Base-by-base conservation (phyloP, 1,140 invertebrate genomes). In the Musca domestica region DNA sequence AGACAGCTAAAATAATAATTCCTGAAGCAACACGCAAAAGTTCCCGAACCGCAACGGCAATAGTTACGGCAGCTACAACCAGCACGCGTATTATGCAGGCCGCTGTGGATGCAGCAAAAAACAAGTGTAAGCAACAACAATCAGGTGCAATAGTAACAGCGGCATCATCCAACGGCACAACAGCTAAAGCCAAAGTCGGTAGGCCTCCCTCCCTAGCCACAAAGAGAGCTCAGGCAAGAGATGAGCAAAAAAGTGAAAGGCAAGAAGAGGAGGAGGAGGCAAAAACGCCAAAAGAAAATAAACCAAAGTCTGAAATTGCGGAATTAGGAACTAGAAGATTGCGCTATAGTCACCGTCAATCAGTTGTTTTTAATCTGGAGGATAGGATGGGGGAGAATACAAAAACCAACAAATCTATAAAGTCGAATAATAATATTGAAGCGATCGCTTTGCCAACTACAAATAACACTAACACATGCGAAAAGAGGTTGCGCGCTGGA, bases 381-480 rank as follows among this genome's bases (percentile, higher is more conserved):
- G 78, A 81, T 81, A 54, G 78, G 77, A 76, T 80, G 78, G 78
- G 78, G 78, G 78, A 78, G 52, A 66, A 64, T 22, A 64, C n/a
- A 41, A 66, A 51, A 61, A 9, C 34, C 34, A 41, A 41, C 10
- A 71, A 64, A 63, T 51, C 27, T 20, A 27, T 17, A 61, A 61
- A 30, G 19, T 20, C 25, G 20, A 27, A n/a, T 19, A 58, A n/a
- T 15, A 58, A 56, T 56, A 27, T 20, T 41, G 25, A 61, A 34
- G 19, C 27, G 3, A 34, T 46, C 51, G 34, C 10, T 41, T 10
- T 10, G 27, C 3, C 27, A 9, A 30, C 27, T 3, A 30, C 27
- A 30, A 30, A 30, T 30, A 30, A 30, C 34, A 41, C 34, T 12
- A 41, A 12, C 10, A 41, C 5, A 12, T 41, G 34, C 10, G 34